Evolutionary conservation across 1,140 invertebrate species (phyloP).

Genomic region (Achroia grisella): DNA sequence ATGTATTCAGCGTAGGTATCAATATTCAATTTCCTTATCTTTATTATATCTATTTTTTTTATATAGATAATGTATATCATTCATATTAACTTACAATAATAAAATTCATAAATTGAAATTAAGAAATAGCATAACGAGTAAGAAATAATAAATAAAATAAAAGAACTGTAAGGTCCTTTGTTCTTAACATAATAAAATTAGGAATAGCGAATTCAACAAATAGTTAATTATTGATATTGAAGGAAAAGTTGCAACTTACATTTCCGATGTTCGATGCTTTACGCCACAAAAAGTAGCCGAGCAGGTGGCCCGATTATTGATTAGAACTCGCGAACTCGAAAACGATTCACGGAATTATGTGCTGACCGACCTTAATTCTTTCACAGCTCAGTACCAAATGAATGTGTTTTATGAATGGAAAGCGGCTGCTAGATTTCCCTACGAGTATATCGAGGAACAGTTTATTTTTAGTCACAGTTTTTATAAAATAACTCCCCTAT

Average conservation of each 20-base stretch:
- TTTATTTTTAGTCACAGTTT: slow-evolving; percentile 55
- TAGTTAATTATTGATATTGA: background rate
- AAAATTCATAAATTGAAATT: too few species aligned
- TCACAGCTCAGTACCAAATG: slow-evolving; percentile 50
- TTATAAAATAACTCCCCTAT: slow-evolving; percentile 13
- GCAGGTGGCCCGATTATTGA: slow-evolving; percentile 12
- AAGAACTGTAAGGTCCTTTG: too few species aligned
- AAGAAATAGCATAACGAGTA: too few species aligned
- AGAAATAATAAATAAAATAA: too few species aligned
- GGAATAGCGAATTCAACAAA: too few species aligned
- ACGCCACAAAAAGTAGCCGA: background rate
- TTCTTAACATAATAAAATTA: too few species aligned
- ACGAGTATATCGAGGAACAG: slow-evolving; percentile 37
- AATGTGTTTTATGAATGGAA: slow-evolving; percentile 67
- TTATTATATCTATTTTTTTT: too few species aligned
- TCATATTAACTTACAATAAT: too few species aligned
- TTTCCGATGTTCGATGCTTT: slow-evolving; percentile 4
- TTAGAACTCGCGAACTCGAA: slow-evolving; percentile 9
- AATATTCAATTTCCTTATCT: too few species aligned
- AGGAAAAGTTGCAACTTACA: slow-evolving; percentile 2
- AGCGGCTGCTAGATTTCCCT: slow-evolving; percentile 44
- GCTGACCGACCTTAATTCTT: slow-evolving; percentile 20
- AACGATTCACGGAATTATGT: slow-evolving; percentile 21
- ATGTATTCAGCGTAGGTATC: too few species aligned
- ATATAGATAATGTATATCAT: too few species aligned